Evolutionary conservation across 2,113 vertebrate species (phyloP), one percentile per base, ranked within the genome.

Genomic region (Mola mola): DNA sequence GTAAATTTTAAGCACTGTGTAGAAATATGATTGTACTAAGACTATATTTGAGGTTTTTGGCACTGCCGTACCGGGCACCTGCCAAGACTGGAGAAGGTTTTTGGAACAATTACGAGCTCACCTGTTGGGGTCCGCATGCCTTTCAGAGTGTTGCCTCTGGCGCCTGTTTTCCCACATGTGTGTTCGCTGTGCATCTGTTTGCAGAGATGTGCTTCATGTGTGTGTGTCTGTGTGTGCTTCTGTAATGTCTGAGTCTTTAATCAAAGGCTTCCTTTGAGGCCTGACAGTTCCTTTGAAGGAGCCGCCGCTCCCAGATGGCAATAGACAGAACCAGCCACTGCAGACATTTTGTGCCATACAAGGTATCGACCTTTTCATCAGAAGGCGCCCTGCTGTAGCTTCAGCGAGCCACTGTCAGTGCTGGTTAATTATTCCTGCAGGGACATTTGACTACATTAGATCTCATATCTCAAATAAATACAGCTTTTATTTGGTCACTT

Each of bases 211-310:
- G 16, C 33, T 5, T n/a, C n/a, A n/a, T 19, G 36, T 13, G 7
- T 65, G 25, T 42, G 21, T 38, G 46, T 22, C 19, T 20, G 53
- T 21, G 60, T 44, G n/a, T 16, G 0, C 42, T 3, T 42, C 24
- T 22, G 43, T 50, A n/a, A 19, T 22, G 63, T 71, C 50, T 48
- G 71, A 64, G 56, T 66, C 47, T 19, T n/a, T 50, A 76, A 81
- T 88, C 82, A 88, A 78, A 86, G 70, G 61, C 43, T 48, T 75
- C 67, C 66, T 84, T 66, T 81, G 82, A 84, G 72, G 51, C 22
- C 28, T 59, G 75, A 52, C 58, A 5, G 61, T 5, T 66, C 69
- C 82, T 87, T 87, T 87, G 87, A 88, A 87, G 84, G 70, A 38
- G 63, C 42, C 0, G 24, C 28, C 64, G 65, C 64, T 55, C 67